phyloP scores from a whole-genome alignment of 2,113 vertebrate genomes.

The Odocoileus virginianus region DNA sequence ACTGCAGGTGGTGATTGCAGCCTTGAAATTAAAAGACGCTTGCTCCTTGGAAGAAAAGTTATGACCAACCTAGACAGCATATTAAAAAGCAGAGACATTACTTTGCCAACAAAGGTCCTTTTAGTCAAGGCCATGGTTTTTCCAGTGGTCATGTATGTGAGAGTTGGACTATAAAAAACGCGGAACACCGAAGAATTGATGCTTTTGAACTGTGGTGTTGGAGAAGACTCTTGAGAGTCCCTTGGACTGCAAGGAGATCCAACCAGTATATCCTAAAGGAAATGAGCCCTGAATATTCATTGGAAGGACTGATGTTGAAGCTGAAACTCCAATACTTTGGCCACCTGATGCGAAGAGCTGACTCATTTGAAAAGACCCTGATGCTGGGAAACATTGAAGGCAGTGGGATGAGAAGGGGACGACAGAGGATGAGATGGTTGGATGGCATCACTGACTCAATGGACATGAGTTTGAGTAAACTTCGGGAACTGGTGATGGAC shows the following conservation, averaged over 20 bases:
- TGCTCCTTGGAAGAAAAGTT: not conserved
- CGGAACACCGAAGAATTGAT: not conserved
- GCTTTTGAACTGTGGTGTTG: not conserved
- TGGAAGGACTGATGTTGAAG: not conserved
- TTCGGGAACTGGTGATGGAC: not conserved
- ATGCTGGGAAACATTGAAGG: not conserved
- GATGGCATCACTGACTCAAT: not conserved
- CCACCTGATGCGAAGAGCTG: not conserved
- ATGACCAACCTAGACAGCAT: not conserved
- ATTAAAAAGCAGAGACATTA: not conserved
- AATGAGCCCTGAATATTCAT: not conserved
- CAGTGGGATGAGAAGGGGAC: accelerated
- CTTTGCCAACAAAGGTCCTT: not conserved
- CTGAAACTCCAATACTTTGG: not conserved
- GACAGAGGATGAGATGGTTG: not conserved
- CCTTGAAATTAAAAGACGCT: not conserved
- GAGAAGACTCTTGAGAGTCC: not conserved
- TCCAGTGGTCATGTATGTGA: not conserved
- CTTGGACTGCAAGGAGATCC: not conserved
- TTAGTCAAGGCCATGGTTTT: not conserved
- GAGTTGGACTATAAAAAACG: not conserved
- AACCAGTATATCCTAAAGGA: not conserved
- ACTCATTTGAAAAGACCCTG: not conserved
- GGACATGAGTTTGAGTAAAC: not conserved
- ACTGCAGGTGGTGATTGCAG: not conserved